Evolutionary conservation across 2,888 invertebrate genomes (phyloP).

Genomic region (Napeogenes inachia): DNA sequence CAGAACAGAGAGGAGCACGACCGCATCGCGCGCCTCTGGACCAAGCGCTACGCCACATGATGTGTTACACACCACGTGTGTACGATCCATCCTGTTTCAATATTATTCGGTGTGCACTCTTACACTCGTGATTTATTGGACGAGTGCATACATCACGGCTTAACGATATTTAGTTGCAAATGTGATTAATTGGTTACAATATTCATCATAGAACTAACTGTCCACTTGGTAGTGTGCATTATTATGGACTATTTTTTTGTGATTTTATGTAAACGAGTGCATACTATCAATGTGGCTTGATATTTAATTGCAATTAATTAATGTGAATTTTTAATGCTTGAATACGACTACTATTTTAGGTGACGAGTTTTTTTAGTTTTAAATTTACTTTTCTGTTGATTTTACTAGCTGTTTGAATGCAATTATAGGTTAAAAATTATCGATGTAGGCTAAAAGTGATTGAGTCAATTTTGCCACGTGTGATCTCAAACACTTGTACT

Average conservation of each 20-base stretch:
- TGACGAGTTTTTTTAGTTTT: conserved; percentile 48
- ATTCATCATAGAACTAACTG: background rate
- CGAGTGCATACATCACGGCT: background rate
- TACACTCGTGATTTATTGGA: conserved; percentile 37
- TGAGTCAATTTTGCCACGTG: conserved; percentile 68
- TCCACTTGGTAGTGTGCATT: background rate
- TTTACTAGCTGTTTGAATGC: conserved; percentile 43
- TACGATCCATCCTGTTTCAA: conserved; percentile 58
- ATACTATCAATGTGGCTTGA: conserved; percentile 51
- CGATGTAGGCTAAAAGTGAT: conserved; percentile 56
- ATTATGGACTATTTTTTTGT: background rate
- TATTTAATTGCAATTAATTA: conserved; percentile 65
- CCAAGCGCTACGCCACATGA: conserved; percentile 98
- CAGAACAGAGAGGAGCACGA: conserved; percentile 99
- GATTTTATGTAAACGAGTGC: conserved; percentile 33
- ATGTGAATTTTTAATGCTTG: conserved; percentile 58
- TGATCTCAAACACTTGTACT: conserved; percentile 67
- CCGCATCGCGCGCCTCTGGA: conserved; percentile 98
- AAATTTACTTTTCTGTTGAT: conserved; percentile 51
- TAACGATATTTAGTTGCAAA: conserved; percentile 6
- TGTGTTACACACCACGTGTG: conserved; percentile 49
- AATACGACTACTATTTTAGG: conserved; percentile 55
- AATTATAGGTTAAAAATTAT: conserved; percentile 44
- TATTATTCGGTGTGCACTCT: conserved; percentile 56
- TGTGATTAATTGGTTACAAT: background rate